Conservation (phyloP, 2,113 vertebrate species). For the Fregata magnificens region DNA sequence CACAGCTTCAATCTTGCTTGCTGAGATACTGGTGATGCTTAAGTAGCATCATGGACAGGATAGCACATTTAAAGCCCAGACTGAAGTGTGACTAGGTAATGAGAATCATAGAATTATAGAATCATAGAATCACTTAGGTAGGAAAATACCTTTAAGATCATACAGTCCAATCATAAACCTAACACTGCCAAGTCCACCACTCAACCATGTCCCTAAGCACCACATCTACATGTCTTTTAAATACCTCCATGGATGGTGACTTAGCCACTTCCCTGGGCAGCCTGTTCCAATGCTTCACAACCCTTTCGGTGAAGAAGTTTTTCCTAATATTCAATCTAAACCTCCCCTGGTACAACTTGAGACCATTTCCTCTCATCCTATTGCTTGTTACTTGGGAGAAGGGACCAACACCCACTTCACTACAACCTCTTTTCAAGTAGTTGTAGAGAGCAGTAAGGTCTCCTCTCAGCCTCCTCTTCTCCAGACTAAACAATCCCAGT, state of each 20-base stretch:
- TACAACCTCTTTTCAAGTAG: neutral
- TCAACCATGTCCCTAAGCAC: neutral
- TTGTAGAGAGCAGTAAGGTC: neutral
- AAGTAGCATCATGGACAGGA: neutral
- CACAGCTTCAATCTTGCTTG: neutral
- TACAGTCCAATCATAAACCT: neutral
- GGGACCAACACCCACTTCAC: rapidly evolving
- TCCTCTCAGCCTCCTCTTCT: neutral
- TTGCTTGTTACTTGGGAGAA: neutral
- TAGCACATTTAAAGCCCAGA: neutral
- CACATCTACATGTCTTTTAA: neutral
- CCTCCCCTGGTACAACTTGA: neutral
- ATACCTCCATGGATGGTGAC: neutral
- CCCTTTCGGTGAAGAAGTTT: neutral
- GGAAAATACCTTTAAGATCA: neutral
- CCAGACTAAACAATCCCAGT: neutral
- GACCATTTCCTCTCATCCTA: neutral
- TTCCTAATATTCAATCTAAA: neutral
- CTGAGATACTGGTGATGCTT: neutral
- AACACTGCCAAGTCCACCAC: neutral
- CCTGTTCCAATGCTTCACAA: neutral
- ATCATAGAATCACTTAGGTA: neutral
- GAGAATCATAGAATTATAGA: neutral
- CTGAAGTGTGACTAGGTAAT: neutral
- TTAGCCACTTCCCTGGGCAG: neutral